Evolutionary conservation across 2,113 vertebrate species (phyloP).

Genomic region (Callionymus lyra): DNA sequence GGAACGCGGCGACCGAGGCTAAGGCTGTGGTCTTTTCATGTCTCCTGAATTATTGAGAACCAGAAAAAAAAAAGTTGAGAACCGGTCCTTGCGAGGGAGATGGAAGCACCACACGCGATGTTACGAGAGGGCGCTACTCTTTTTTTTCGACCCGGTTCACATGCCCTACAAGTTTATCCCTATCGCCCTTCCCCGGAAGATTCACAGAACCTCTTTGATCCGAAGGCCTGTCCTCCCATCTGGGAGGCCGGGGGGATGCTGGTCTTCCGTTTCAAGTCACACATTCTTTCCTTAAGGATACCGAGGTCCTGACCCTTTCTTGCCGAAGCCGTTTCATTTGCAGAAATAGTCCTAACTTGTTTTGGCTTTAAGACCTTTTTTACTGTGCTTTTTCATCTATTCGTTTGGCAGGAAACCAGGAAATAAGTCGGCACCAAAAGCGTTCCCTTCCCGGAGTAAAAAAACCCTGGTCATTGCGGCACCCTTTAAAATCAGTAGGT

Average conservation of each 20-base stretch:
- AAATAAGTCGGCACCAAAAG: background rate
- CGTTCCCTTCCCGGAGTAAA: background rate
- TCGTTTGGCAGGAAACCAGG: no score
- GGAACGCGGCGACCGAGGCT: conserved; percentile 6
- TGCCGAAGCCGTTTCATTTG: conserved; percentile 44
- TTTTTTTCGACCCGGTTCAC: conserved; percentile 28
- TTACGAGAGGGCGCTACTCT: conserved; percentile 2
- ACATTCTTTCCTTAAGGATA: conserved; percentile 52
- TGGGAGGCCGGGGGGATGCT: conserved; percentile 38
- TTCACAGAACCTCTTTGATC: conserved; percentile 47
- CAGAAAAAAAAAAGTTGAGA: conserved; percentile 22
- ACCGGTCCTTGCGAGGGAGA: background rate
- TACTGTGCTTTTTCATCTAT: no score
- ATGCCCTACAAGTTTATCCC: conserved; percentile 27
- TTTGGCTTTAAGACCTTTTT: no score
- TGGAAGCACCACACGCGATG: conserved; percentile 19
- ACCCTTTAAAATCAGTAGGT: background rate
- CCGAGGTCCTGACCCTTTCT: conserved; percentile 38
- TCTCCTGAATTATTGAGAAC: conserved; percentile 36
- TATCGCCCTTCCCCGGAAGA: conserved; percentile 22
- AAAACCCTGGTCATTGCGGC: no score
- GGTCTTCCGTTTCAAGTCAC: conserved; percentile 45
- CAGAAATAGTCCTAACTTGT: conserved; percentile 53
- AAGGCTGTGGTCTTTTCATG: conserved; percentile 8
- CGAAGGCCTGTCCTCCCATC: conserved; percentile 32